Percentiles rank a stretch among this genome's conserved stretches.
These are phyloP conservation scores for Coryphaenoides rupestris DNA, from an alignment of 2,113 vertebrate species.

Conservation along the genomic window DNA sequence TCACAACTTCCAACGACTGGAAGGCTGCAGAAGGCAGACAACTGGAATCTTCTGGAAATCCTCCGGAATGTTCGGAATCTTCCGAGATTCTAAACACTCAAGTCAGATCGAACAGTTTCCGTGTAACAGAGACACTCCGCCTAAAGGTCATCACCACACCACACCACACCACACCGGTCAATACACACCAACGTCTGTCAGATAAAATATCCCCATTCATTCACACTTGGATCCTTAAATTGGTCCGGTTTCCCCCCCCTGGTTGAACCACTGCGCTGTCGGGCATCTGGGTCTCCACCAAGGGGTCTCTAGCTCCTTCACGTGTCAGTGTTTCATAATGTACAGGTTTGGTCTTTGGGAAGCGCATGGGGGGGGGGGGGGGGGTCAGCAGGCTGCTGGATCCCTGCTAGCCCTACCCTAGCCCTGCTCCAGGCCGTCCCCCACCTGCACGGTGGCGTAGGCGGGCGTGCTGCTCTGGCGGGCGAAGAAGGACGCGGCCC, in stretches of 20 bases:
- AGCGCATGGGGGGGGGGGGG: conserved; percentile 5
- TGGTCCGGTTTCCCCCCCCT: conserved; percentile 65
- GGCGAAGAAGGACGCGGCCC: conserved; percentile 85
- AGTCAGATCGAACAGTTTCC: too few relatives aligned
- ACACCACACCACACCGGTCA: too few relatives aligned
- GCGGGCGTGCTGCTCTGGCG: conserved; percentile 71
- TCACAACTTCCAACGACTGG: too few relatives aligned
- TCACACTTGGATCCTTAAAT: conserved; percentile 43
- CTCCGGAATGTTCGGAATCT: too few relatives aligned
- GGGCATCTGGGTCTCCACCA: not conserved
- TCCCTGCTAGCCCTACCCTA: conserved; percentile 53
- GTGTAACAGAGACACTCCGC: too few relatives aligned
- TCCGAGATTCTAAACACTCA: too few relatives aligned
- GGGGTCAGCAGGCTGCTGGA: too few relatives aligned
- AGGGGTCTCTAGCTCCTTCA: conserved; percentile 22
- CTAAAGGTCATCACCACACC: too few relatives aligned
- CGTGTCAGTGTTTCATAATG: conserved; percentile 57
- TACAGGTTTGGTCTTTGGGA: conserved; percentile 62
- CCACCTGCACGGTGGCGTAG: conserved; percentile 80
- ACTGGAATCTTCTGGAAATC: too few relatives aligned
- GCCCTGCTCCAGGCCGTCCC: conserved; percentile 78
- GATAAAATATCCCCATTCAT: not conserved
- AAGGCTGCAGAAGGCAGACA: too few relatives aligned
- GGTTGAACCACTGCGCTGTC: conserved; percentile 24
- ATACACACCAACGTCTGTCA: too few relatives aligned